These are phyloP conservation scores for Virgularia gustaviana DNA, from an alignment of 92 coral and sea anemone genomes.

Conservation along the genomic window DNA sequence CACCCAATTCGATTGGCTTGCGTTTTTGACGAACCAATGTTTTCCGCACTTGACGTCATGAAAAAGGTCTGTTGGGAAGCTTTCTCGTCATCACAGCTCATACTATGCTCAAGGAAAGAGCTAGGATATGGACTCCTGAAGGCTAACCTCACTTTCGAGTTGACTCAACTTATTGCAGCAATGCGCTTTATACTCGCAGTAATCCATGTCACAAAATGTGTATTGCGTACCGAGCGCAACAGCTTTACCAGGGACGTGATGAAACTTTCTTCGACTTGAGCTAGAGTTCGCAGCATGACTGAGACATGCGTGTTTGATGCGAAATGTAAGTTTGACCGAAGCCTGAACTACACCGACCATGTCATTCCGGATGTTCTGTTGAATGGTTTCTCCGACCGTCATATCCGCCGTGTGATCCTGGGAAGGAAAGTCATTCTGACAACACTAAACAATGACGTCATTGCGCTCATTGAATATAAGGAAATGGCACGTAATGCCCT, in stretches of 20 bases:
- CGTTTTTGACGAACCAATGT: too few species aligned
- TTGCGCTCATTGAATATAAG: slow-evolving; percentile 6
- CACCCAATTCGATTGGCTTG: too few species aligned
- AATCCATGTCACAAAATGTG: slow-evolving; percentile 29
- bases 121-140: too few species aligned
- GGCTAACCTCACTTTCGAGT: too few species aligned
- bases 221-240: slow-evolving; percentile 57
- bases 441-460: slow-evolving; percentile 12
- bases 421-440: slow-evolving; percentile 22
- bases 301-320: slow-evolving; percentile 51
- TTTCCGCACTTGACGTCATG: too few species aligned
- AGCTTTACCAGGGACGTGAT: slow-evolving; percentile 54
- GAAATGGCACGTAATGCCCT: slow-evolving; percentile 28
- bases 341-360: slow-evolving; percentile 60
- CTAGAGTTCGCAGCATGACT: slow-evolving; percentile 57
- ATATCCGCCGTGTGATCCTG: slow-evolving; percentile 57
- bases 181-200: slow-evolving; percentile 12
- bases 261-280: slow-evolving; percentile 52
- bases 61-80: too few species aligned
- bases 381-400: slow-evolving; percentile 52
- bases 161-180: background rate
- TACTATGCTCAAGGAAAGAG: too few species aligned
- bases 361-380: slow-evolving; percentile 54
- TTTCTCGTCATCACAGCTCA: too few species aligned
- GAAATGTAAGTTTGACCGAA: slow-evolving; percentile 44